Percentiles rank a stretch among this genome's conserved stretches.
Conservation (phyloP, 2,888 invertebrate species). For the Chelonus formosanus region DNA sequence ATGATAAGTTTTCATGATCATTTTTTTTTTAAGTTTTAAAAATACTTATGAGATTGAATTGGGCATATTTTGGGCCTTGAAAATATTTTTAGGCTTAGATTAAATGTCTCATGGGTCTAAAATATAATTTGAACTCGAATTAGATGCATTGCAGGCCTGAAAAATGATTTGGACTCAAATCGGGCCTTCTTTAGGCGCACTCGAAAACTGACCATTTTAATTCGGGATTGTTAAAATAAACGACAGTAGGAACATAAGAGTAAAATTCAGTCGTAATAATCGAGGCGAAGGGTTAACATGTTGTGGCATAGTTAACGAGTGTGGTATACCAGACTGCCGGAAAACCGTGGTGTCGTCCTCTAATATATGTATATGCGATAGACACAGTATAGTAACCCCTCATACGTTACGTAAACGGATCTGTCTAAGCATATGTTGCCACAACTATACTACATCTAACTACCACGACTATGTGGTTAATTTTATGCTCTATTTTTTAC, state of each 20-base stretch:
- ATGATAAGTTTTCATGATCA: too few relatives aligned
- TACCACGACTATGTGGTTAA: neutral
- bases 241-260: slow-evolving; percentile 13
- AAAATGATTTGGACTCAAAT: too few relatives aligned
- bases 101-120: too few relatives aligned
- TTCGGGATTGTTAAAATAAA: slow-evolving; percentile 1
- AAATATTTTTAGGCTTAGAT: too few relatives aligned
- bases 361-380: slow-evolving; percentile 56
- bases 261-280: slow-evolving; percentile 14
- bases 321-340: slow-evolving; percentile 63
- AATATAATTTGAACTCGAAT: too few relatives aligned
- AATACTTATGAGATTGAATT: too few relatives aligned
- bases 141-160: too few relatives aligned
- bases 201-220: too few relatives aligned
- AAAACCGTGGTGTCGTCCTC: slow-evolving; percentile 61
- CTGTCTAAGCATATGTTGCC: slow-evolving; percentile 64
- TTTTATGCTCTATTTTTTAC: neutral
- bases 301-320: slow-evolving; percentile 64
- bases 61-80: too few relatives aligned
- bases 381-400: slow-evolving; percentile 38
- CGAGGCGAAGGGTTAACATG: slow-evolving; percentile 54
- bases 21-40: too few relatives aligned
- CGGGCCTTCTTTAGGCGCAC: too few relatives aligned
- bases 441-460: slow-evolving; percentile 46
- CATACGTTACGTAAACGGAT: slow-evolving; percentile 30